A percentile compares a stretch with the other conserved stretches of the same genome.
Evolutionary conservation across 1,140 invertebrate species (phyloP).

Genomic region (Pararge aegeria): DNA sequence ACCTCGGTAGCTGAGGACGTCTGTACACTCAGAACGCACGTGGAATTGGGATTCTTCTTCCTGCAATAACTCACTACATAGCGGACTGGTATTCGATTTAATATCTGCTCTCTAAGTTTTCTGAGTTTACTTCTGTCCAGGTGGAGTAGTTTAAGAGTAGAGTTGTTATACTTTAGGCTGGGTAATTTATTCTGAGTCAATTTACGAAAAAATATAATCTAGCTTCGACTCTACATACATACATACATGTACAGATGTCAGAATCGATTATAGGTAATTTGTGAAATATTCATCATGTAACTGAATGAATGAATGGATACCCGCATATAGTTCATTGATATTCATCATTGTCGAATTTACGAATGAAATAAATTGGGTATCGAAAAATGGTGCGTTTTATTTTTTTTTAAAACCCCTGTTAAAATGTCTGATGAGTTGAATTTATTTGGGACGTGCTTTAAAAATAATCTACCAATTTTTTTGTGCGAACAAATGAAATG

Average conservation of each 20-base stretch:
- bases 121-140: no score
- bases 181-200: slow-evolving; percentile 48
- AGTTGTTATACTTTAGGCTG: slow-evolving; percentile 48
- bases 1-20: no score
- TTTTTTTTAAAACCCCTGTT: slow-evolving; percentile 8
- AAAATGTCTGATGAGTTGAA: background rate
- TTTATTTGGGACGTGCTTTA: background rate
- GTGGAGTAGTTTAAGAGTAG: slow-evolving; percentile 23
- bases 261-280: slow-evolving; percentile 22
- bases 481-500: no score
- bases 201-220: slow-evolving; percentile 41
- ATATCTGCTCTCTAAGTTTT: no score
- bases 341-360: slow-evolving; percentile 53
- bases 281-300: slow-evolving; percentile 18
- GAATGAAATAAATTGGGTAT: slow-evolving; percentile 53
- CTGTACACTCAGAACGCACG: no score
- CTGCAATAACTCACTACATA: no score
- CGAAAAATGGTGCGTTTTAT: slow-evolving; percentile 34
- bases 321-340: slow-evolving; percentile 60
- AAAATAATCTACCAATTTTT: no score
- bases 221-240: slow-evolving; percentile 65
- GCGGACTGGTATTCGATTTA: no score
- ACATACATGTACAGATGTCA: slow-evolving; percentile 43
- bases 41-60: no score
- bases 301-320: slow-evolving; percentile 41